A percentile compares a stretch with the other conserved stretches of the same genome.
phyloP scores from a whole-genome alignment of 2,113 vertebrate species.

The Campylomormyrus tamandua region DNA sequence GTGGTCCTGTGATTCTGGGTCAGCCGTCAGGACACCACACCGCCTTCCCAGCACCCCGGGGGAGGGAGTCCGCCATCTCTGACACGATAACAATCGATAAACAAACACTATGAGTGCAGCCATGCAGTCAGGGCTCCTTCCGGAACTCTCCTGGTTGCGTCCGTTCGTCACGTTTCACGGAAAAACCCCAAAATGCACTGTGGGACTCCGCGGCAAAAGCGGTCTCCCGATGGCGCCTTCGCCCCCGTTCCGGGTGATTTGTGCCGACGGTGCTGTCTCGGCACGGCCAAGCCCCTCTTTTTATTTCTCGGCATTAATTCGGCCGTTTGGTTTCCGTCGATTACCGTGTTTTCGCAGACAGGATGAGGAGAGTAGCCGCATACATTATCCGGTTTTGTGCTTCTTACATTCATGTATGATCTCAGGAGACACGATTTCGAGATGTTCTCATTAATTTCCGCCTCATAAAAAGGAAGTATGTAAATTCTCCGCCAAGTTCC shows the following conservation, averaged over 20 bases:
- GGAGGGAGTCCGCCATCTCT: background rate
- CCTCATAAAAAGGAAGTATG: background rate
- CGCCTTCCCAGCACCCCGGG: background rate
- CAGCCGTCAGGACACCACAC: background rate
- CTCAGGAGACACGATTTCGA: background rate
- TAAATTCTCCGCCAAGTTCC: background rate
- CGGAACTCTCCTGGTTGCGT: background rate
- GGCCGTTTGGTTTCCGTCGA: background rate
- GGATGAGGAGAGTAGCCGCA: background rate
- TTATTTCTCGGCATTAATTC: background rate
- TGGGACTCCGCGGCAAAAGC: background rate
- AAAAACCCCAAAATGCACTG: background rate
- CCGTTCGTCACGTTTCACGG: background rate
- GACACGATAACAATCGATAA: background rate
- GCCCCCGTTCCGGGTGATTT: background rate
- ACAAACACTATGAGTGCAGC: background rate
- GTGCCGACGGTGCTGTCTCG: background rate
- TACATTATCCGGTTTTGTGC: conserved; percentile 13
- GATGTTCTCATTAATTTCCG: conserved; percentile 15
- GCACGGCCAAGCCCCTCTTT: background rate
- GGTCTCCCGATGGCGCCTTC: background rate
- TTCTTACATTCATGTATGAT: background rate
- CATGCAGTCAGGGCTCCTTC: background rate
- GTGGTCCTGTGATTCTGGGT: background rate
- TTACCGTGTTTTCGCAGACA: background rate